Percentiles rank a stretch among this genome's conserved stretches.
These are phyloP conservation scores for Malurus melanocephalus DNA, from an alignment of 2,113 vertebrate species.

Conservation along the genomic window DNA sequence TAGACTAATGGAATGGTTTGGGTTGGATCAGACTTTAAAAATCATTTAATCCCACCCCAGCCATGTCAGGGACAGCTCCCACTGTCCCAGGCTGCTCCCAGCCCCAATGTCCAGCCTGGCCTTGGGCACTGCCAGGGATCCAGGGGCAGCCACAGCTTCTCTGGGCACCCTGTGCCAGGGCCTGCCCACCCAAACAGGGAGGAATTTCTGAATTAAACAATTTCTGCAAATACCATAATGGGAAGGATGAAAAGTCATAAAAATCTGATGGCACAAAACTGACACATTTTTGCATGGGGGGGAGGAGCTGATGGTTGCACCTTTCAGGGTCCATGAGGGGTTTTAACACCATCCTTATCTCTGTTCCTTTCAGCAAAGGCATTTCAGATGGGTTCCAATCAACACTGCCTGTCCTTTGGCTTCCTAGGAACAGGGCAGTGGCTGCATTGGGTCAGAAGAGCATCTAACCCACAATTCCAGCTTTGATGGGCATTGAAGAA, in stretches of 20 bases:
- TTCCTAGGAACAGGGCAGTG: background rate
- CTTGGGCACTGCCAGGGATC: background rate
- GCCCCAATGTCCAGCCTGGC: background rate
- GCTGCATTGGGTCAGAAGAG: background rate
- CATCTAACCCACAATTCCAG: background rate
- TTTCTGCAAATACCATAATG: background rate
- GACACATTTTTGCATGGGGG: background rate
- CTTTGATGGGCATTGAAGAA: background rate
- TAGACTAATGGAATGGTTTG: background rate
- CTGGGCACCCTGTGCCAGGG: background rate
- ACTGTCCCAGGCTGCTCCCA: background rate
- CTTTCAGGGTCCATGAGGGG: background rate
- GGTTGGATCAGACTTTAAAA: background rate
- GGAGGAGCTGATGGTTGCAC: background rate
- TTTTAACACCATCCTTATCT: background rate
- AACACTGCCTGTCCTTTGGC: background rate
- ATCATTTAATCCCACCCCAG: accelerated
- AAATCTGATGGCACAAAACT: background rate
- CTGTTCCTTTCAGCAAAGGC: background rate
- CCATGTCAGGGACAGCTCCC: background rate
- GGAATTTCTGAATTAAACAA: background rate
- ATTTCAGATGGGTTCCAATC: background rate
- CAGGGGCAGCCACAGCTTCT: background rate
- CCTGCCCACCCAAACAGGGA: background rate
- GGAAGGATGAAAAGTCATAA: background rate